Conservation (phyloP, 1,140 invertebrate genomes). For the Platyscapa corneri region DNA sequence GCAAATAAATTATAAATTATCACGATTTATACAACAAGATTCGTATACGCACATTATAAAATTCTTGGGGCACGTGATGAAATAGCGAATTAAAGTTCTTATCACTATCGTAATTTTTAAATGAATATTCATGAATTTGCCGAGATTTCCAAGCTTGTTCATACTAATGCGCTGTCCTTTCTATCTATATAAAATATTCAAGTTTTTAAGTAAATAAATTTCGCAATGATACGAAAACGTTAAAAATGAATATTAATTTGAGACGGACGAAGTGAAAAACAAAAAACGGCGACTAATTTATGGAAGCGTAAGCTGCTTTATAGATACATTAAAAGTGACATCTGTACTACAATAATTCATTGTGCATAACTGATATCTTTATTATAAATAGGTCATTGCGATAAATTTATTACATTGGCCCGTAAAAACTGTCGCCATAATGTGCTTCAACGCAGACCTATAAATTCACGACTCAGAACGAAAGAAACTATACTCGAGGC, state of each 20-base stretch:
- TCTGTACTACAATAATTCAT: constrained; percentile 7
- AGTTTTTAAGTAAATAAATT: constrained; percentile 10
- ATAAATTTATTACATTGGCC: constrained; percentile 19
- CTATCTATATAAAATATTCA: not conserved
- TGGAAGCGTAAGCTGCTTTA: not conserved
- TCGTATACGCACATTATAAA: not conserved
- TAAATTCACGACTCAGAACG: constrained; percentile 21
- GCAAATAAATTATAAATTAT: not conserved
- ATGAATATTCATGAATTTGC: constrained; percentile 5
- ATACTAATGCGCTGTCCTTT: not conserved
- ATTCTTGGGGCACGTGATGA: not conserved
- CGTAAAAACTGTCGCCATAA: constrained; percentile 21
- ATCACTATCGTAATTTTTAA: not conserved
- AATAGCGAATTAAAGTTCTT: constrained; percentile 9
- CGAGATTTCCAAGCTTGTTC: not conserved
- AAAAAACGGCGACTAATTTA: not conserved
- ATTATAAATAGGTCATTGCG: constrained; percentile 24
- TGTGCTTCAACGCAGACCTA: constrained; percentile 26
- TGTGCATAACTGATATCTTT: constrained; percentile 15
- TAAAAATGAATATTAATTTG: constrained; percentile 11
- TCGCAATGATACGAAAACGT: not conserved
- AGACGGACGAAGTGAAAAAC: not conserved
- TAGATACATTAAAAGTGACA: not conserved
- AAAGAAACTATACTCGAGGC: constrained; percentile 25
- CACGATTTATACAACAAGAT: not conserved